phyloP scores from a whole-genome alignment of 2,113 vertebrate species.

The Illadopsis cleaveri region DNA sequence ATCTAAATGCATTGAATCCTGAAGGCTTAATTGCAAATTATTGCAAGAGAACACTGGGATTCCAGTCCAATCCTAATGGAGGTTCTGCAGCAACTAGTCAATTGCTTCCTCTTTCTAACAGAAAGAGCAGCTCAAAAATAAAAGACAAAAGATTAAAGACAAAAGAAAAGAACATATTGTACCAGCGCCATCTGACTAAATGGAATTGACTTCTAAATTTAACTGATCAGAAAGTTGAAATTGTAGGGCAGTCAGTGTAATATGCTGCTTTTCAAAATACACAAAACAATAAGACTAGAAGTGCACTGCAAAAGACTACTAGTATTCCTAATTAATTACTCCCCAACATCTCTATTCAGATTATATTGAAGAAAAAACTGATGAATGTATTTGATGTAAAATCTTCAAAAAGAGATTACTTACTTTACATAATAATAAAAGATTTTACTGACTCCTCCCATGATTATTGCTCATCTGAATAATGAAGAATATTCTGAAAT shows the following conservation, averaged over 20 bases:
- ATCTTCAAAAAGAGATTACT: neutral
- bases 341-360: neutral
- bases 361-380: neutral
- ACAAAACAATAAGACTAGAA: neutral
- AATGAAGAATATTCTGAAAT: neutral
- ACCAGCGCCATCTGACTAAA: neutral
- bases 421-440: neutral
- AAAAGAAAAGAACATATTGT: neutral
- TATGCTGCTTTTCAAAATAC: slow-evolving; percentile 1
- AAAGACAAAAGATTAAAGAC: neutral
- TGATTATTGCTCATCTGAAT: neutral
- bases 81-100: neutral
- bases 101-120: neutral
- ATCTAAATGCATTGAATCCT: neutral
- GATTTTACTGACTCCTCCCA: neutral
- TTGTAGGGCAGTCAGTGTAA: neutral
- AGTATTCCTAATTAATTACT: slow-evolving; percentile 16
- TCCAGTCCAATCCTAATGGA: neutral
- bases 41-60: neutral
- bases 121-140: neutral
- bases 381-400: neutral
- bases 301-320: neutral
- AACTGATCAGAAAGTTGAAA: slow-evolving; percentile 9
- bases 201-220: neutral
- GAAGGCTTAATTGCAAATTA: neutral